Conservation (phyloP, 2,113 vertebrate species). For the Nibea albiflora region DNA sequence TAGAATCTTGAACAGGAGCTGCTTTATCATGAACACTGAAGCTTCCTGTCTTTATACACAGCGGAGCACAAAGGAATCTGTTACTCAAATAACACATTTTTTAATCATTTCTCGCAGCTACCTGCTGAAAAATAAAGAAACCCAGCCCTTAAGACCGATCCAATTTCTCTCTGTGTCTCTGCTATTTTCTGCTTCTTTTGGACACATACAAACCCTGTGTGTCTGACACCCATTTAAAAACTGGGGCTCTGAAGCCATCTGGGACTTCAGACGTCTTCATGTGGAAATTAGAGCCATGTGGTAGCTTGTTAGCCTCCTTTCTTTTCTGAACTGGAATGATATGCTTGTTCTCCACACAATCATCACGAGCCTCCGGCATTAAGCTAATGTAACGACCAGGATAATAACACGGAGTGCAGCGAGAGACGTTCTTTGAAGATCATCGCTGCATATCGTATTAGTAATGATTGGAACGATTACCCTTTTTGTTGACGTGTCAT, state of each 20-base stretch:
- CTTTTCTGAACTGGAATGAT: conserved; percentile 46
- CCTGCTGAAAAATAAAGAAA: conserved; percentile 10
- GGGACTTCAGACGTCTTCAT: conserved; percentile 59
- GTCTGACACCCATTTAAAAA: conserved; percentile 63
- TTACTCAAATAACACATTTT: not conserved
- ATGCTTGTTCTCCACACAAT: conserved; percentile 41
- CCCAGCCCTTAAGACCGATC: not conserved
- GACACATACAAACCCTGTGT: conserved; percentile 13
- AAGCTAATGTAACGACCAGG: conserved; percentile 22
- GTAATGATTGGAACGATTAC: conserved; percentile 17
- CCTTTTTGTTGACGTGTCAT: not conserved
- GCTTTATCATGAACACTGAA: not conserved
- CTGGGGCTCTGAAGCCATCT: conserved; percentile 62
- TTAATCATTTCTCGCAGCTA: not conserved
- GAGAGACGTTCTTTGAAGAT: conserved; percentile 20
- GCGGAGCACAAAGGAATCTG: not conserved
- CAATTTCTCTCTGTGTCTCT: not conserved
- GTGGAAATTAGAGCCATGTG: conserved; percentile 70
- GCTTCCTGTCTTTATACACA: not conserved
- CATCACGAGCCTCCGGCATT: conserved; percentile 15
- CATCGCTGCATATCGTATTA: not conserved
- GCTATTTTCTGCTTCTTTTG: conserved; percentile 28
- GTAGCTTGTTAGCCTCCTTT: conserved; percentile 54
- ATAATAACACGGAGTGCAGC: not conserved
- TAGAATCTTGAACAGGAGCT: conserved; percentile 4